A percentile compares a stretch with the other conserved stretches of the same genome.
These are phyloP conservation scores for Congeria kusceri DNA, from an alignment of 2,888 invertebrate species.

Conservation along the genomic window DNA sequence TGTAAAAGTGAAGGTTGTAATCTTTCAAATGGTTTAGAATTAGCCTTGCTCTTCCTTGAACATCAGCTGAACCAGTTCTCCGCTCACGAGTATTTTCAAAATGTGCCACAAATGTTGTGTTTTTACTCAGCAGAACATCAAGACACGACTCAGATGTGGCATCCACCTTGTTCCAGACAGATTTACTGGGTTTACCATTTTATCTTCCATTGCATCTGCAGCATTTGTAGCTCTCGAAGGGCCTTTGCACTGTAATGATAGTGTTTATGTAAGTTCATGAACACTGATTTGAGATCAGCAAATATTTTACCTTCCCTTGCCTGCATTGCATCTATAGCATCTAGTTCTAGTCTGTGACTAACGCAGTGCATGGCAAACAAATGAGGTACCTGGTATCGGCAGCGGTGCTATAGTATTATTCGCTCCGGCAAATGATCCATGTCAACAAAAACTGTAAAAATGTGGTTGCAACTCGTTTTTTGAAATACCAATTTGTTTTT, in stretches of 20 bases:
- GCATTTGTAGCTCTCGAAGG: slow-evolving; percentile 42
- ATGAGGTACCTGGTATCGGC: slow-evolving; percentile 39
- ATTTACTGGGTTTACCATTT: slow-evolving; percentile 44
- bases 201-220: slow-evolving; percentile 59
- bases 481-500: too few relatives aligned
- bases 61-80: slow-evolving; percentile 37
- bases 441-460: too few relatives aligned
- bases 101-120: slow-evolving; percentile 45
- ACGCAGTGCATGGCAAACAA: slow-evolving; percentile 52
- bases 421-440: too few relatives aligned
- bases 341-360: slow-evolving; percentile 45
- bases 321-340: slow-evolving; percentile 51
- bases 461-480: too few relatives aligned
- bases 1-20: slow-evolving; percentile 38
- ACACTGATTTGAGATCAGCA: slow-evolving; percentile 40
- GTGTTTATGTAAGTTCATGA: slow-evolving; percentile 49
- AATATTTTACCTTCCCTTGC: slow-evolving; percentile 38
- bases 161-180: slow-evolving; percentile 56
- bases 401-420: too few relatives aligned
- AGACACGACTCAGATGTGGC: slow-evolving; percentile 48
- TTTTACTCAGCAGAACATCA: slow-evolving; percentile 28
- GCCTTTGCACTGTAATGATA: slow-evolving; percentile 61
- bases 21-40: slow-evolving; percentile 40
- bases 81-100: slow-evolving; percentile 50
- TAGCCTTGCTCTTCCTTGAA: slow-evolving; percentile 38